These are phyloP conservation scores for Mormyrops boulengeri DNA, from an alignment of 2,797 vertebrate genomes.

Conservation along the genomic window DNA sequence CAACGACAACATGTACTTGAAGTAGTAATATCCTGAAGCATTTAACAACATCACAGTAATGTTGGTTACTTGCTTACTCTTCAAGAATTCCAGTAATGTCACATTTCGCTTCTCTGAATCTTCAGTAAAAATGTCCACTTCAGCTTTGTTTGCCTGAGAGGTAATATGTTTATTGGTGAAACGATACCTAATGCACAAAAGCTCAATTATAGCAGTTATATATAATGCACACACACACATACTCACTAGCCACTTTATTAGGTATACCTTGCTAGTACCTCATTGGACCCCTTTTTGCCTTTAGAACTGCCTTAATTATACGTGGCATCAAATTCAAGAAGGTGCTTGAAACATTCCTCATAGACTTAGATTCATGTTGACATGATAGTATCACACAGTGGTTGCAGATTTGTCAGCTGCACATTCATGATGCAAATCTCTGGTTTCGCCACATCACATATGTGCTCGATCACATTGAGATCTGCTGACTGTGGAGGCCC, in stretches of 20 bases:
- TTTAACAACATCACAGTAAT: not conserved
- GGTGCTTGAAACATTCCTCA: not conserved
- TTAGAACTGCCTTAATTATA: too few relatives aligned
- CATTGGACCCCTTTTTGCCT: too few relatives aligned
- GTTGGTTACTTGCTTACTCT: constrained; percentile 55
- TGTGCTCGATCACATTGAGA: too few relatives aligned
- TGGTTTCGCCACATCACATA: too few relatives aligned
- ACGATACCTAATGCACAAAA: not conserved
- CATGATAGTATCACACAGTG: too few relatives aligned
- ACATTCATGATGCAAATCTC: too few relatives aligned
- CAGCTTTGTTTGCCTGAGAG: not conserved
- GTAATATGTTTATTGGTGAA: not conserved
- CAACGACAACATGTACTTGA: not conserved
- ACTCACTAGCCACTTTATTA: not conserved
- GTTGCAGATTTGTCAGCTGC: too few relatives aligned
- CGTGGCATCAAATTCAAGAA: not conserved
- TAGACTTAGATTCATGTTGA: too few relatives aligned
- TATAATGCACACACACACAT: not conserved
- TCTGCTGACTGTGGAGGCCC: too few relatives aligned
- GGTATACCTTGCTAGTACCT: too few relatives aligned
- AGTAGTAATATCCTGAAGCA: not conserved
- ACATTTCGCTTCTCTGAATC: constrained; percentile 41
- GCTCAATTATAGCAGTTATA: not conserved
- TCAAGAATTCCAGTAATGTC: constrained; percentile 60
- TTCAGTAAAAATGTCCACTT: constrained; percentile 51